Evolutionary conservation across 2,113 vertebrate genomes (phyloP).

Genomic region (Scolopax mira): DNA sequence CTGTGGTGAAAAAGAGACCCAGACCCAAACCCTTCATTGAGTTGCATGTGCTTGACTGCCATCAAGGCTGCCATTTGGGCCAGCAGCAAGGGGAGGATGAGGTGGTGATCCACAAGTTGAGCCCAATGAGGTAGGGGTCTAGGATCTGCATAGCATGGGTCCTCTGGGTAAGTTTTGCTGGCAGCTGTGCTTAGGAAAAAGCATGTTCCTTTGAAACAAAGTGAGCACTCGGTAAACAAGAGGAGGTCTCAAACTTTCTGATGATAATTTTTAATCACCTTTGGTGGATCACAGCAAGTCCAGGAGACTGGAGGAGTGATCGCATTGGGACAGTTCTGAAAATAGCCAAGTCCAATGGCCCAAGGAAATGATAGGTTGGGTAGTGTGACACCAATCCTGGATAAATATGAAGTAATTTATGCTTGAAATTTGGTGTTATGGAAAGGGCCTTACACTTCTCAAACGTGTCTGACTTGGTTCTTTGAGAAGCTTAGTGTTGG

Average conservation of each 20-base stretch:
- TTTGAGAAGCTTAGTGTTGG: background rate
- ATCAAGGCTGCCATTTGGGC: background rate
- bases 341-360: background rate
- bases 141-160: fast-evolving
- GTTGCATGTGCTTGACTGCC: background rate
- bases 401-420: background rate
- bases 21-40: background rate
- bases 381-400: background rate
- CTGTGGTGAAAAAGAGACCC: fast-evolving
- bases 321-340: background rate
- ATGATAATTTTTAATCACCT: background rate
- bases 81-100: background rate
- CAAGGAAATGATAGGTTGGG: background rate
- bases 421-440: background rate
- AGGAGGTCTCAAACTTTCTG: background rate
- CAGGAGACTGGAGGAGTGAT: background rate
- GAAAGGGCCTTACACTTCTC: background rate
- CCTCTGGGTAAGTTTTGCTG: background rate
- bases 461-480: background rate
- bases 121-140: background rate
- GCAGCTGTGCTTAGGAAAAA: background rate
- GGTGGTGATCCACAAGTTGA: background rate
- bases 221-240: background rate
- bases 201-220: background rate
- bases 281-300: background rate